These are phyloP conservation scores for Drosophila rellima DNA, from an alignment of 2,888 invertebrate species.

Conservation along the genomic window DNA sequence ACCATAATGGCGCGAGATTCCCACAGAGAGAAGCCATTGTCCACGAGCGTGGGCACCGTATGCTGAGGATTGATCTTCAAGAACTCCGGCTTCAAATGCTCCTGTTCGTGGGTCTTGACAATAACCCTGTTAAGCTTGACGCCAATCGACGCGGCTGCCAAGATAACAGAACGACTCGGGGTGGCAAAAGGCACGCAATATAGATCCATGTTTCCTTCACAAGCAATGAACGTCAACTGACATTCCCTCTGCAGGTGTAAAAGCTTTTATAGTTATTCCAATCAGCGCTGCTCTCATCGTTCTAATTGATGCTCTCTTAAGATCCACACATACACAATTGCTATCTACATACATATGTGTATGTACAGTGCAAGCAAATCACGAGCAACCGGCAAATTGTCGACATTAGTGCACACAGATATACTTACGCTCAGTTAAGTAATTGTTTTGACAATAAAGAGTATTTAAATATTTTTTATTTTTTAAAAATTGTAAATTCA, in stretches of 20 bases:
- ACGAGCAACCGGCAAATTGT: neutral
- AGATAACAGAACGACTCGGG: constrained; percentile 88
- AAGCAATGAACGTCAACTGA: constrained; percentile 33
- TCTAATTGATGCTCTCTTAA: neutral
- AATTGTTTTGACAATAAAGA: neutral
- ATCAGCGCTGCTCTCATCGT: neutral
- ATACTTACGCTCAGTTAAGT: neutral
- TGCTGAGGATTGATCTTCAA: constrained; percentile 93
- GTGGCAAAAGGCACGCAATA: constrained; percentile 89
- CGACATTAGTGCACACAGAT: neutral
- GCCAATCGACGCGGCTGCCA: constrained; percentile 89
- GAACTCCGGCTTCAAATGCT: constrained; percentile 89
- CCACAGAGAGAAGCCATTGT: constrained; percentile 92
- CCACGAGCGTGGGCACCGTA: constrained; percentile 92
- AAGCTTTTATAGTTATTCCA: constrained; percentile 24
- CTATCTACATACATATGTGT: neutral
- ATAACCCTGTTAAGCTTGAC: constrained; percentile 89
- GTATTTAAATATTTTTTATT: neutral
- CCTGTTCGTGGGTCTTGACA: constrained; percentile 87
- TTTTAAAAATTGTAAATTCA: neutral
- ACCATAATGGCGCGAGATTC: constrained; percentile 94
- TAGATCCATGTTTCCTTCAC: constrained; percentile 84
- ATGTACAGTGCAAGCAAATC: neutral
- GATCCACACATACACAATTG: neutral
- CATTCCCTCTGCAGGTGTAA: neutral